Base-by-base conservation (phyloP, 2,113 vertebrate genomes). In the Scomber japonicus region DNA sequence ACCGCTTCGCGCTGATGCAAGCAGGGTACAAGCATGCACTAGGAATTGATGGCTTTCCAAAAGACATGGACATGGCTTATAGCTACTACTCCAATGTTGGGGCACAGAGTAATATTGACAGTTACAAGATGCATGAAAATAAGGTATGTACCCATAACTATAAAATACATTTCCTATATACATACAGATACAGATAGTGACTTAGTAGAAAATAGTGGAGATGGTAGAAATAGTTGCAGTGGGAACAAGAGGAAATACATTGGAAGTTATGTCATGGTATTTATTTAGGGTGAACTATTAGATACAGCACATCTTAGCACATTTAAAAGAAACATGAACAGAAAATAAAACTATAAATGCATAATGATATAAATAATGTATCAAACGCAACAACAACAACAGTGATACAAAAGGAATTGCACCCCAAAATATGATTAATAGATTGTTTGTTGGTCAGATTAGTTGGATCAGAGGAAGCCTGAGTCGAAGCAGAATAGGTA, bases 21-120 rank as follows among this genome's bases (percentile, higher is more conserved):
- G 94, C 97, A 67, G 98, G 97, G 45, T 99, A 98, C 88, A 98
- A 98, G 86, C 98, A 99, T 90, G 91, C 95, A 72, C 96, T 96
- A 81, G 97, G 97, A 40, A 82, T 97, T 55, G 96, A 98, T 71
- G 93, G 91, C 40, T 98, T 98, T 70, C 95, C 95, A 0, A 83
- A 94, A 79, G 96, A 99, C 89, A 90, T 95, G 84, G 96, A 96
- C 59, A 44, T 97, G 56, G 96, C 97, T 0, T 97, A 96, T 11
- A 93, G 95, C 72, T 99, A 99, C 91, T 99, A 98, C 31, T 94
- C 95, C 84, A 97, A 97, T 60, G 91, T 95, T 8, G 97, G 95
- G 15, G 90, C 82, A 6, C 97, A 97, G 90, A 97, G 95, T 3
- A 92, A 82, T 0, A 60, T 80, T 0, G 97, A 99, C 87, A 90